Percentiles rank a stretch among this genome's conserved stretches.
Conservation (phyloP, 2,113 vertebrate species). For the Calypte anna region DNA sequence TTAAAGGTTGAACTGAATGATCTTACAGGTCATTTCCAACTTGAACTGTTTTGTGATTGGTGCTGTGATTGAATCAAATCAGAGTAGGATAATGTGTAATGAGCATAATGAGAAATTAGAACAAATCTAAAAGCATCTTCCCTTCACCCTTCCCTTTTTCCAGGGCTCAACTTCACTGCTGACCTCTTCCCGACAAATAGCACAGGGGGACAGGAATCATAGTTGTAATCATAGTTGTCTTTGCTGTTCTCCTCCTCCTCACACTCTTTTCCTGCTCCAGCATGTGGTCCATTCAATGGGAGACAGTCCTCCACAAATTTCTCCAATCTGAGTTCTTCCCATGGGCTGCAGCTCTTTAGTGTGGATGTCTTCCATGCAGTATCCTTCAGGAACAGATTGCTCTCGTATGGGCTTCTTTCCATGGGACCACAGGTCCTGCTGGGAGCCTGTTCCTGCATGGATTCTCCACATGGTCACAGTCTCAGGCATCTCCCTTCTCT, state of each 20-base stretch:
- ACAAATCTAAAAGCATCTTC: neutral
- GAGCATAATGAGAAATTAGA: neutral
- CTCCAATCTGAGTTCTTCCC: neutral
- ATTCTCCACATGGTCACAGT: neutral
- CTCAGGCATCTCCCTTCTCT: neutral
- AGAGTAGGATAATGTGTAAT: neutral
- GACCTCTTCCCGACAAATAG: fast-evolving
- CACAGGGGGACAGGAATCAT: fast-evolving
- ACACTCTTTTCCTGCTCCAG: neutral
- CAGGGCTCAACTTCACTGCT: fast-evolving
- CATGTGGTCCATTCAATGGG: fast-evolving
- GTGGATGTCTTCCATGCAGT: neutral
- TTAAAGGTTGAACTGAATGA: no score
- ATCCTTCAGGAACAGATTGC: neutral
- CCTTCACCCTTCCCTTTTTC: neutral
- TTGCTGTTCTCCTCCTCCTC: neutral
- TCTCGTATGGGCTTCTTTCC: neutral
- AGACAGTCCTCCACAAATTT: neutral
- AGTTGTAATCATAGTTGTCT: neutral
- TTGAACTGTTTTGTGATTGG: no score
- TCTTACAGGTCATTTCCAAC: no score
- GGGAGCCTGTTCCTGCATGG: neutral
- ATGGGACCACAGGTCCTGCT: no score
- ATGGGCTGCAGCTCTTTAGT: neutral
- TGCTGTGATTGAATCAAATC: neutral